phyloP scores from a whole-genome alignment of 1,140 invertebrate genomes.

The Zaprionus lachaisei region DNA sequence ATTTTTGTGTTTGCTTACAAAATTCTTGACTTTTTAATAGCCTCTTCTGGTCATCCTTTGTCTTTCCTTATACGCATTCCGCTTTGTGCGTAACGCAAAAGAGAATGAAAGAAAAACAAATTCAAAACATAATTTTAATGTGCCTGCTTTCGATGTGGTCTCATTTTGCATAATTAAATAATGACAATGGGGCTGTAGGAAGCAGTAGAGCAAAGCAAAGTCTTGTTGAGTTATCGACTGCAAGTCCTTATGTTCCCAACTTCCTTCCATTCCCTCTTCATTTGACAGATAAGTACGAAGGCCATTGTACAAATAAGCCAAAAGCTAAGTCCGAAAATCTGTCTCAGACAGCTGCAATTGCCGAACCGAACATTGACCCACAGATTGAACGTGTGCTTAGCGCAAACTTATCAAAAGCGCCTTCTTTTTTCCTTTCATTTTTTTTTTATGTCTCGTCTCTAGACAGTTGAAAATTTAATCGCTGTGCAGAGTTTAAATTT shows the following conservation, averaged over 20 bases:
- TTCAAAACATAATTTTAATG: conserved; percentile 73
- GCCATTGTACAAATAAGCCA: conserved; percentile 59
- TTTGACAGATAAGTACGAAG: conserved; percentile 50
- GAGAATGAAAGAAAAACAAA: conserved; percentile 38
- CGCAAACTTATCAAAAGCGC: conserved; percentile 21
- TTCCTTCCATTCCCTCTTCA: neutral
- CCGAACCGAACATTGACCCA: conserved; percentile 56
- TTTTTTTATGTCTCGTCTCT: conserved; percentile 10
- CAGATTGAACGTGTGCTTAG: conserved; percentile 19
- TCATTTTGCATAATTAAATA: conserved; percentile 76
- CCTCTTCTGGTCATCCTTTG: conserved; percentile 39
- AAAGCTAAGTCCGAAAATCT: conserved; percentile 45
- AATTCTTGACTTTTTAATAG: conserved; percentile 71
- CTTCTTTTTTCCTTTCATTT: neutral
- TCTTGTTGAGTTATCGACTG: conserved; percentile 47
- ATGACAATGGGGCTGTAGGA: conserved; percentile 50
- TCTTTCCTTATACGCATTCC: conserved; percentile 10
- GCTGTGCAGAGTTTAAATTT: neutral
- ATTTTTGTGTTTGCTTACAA: conserved; percentile 28
- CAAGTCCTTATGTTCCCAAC: conserved; percentile 1
- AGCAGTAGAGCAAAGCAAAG: conserved; percentile 14
- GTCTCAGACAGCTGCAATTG: conserved; percentile 66
- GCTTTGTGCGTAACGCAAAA: conserved; percentile 9
- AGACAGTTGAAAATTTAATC: conserved; percentile 32
- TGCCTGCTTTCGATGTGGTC: conserved; percentile 46